Evolutionary conservation across 2,888 invertebrate genomes (phyloP), one percentile per base, ranked within the genome.

Genomic region (Epistrophe grossulariae): DNA sequence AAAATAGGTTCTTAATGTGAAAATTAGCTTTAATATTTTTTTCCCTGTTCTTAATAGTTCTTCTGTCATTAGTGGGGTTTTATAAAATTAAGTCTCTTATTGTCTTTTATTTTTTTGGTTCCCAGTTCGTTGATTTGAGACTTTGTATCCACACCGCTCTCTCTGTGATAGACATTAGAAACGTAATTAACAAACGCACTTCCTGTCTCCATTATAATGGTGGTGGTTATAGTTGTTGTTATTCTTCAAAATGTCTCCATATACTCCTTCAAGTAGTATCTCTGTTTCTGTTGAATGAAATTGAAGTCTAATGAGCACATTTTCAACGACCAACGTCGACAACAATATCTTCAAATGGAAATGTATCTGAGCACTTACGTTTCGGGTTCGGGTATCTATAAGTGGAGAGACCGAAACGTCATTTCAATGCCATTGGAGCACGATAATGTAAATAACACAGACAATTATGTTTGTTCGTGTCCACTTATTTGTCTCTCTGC

Each of bases 301-400:
- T 79, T 85, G 74, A 82, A 66, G 82, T 87, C 79, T 87, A 87
- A 82, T 82, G 85, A 87, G 82, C 71, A 73, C 60, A 79, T 74
- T 48, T 78, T 17, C 24, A 24, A 24, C 3, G 24, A 24, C 17
- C 3, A 3, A 24, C 17, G 17, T 43, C 24, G 24, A 60, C 38
- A 40, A 62, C 40, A 13, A 40, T 24, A 24, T 71, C 78, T 79
- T 76, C 59, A 82, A 79, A 87, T 82, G 79, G 79, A 87, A 87
- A 87, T 79, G 79, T 82, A 87, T 87, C 85, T 45, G 71, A 79
- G 85, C 73, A 87, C 79, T 81, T 81, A 50, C 2, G 57, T 73
- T 35, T 68, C n/a, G 50, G 45, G 38, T 35, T 68, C n/a, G 50
- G 45, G 45, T 35, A 19, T 68, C 17, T 17, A 17, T 40, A 50